Evolutionary conservation across 2,797 vertebrate genomes (phyloP).

Genomic region (Falco peregrinus): DNA sequence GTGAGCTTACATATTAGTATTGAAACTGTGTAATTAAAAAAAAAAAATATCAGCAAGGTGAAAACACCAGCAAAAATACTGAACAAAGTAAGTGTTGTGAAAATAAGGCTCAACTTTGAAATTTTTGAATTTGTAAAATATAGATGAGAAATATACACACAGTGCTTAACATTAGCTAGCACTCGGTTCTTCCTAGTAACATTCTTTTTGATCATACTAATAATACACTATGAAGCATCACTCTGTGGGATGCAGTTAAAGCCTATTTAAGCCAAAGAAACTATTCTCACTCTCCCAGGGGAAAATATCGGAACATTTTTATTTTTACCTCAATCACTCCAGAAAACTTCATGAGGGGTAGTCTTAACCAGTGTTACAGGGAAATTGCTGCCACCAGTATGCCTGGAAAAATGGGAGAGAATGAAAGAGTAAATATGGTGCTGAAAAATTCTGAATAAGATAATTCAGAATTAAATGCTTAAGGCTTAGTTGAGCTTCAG

Average conservation of each 20-base stretch:
- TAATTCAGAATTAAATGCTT: slow-evolving; percentile 32
- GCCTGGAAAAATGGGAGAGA: slow-evolving; percentile 24
- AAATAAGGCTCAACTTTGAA: background rate
- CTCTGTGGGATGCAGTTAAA: slow-evolving; percentile 76
- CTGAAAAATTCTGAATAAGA: slow-evolving; percentile 31
- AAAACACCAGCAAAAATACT: background rate
- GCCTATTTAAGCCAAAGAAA: slow-evolving; percentile 70
- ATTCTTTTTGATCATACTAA: slow-evolving; percentile 72
- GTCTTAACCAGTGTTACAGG: slow-evolving; percentile 7
- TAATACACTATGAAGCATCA: slow-evolving; percentile 67
- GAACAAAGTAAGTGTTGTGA: background rate
- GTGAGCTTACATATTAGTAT: background rate
- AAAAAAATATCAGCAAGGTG: background rate
- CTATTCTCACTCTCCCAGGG: slow-evolving; percentile 58
- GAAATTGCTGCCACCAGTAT: slow-evolving; percentile 47
- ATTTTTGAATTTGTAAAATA: slow-evolving; percentile 33
- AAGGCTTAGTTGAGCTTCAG: slow-evolving; percentile 28
- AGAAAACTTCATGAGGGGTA: slow-evolving; percentile 64
- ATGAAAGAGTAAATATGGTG: slow-evolving; percentile 25
- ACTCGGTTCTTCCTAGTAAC: slow-evolving; percentile 36
- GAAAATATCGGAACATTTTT: slow-evolving; percentile 73
- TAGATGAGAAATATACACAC: background rate
- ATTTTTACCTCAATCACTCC: slow-evolving; percentile 74
- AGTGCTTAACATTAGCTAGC: background rate
- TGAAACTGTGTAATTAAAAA: background rate